These are phyloP conservation scores for Epicauta chinensis DNA, from an alignment of 1,140 invertebrate species.

Conservation along the genomic window DNA sequence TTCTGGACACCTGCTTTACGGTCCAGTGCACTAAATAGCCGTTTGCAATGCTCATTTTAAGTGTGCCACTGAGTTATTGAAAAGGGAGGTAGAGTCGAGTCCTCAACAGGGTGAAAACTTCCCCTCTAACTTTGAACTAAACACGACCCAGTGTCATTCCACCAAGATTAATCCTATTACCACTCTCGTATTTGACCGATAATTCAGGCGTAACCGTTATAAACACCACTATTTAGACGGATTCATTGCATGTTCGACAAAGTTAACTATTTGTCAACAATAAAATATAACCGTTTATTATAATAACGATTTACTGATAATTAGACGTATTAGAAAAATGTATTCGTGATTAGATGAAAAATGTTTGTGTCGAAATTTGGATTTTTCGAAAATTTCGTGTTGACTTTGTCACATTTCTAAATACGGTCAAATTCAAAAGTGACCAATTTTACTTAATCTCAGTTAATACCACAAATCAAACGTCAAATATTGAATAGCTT, in stretches of 20 bases:
- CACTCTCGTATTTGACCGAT: conserved; percentile 14
- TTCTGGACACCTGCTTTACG: conserved; percentile 29
- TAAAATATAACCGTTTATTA: neutral
- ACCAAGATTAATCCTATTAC: conserved; percentile 18
- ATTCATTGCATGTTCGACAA: conserved; percentile 15
- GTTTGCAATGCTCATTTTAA: conserved; percentile 26
- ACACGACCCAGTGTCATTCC: conserved; percentile 9
- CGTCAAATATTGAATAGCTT: conserved; percentile 6
- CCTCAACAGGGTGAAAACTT: conserved; percentile 16
- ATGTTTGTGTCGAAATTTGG: too few relatives aligned
- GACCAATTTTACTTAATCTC: neutral
- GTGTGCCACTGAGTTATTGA: conserved; percentile 20
- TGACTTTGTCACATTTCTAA: too few relatives aligned
- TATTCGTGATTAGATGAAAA: too few relatives aligned
- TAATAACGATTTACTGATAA: too few relatives aligned
- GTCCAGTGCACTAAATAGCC: conserved; percentile 31
- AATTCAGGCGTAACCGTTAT: conserved; percentile 17
- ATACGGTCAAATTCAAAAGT: neutral
- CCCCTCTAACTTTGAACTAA: conserved; percentile 10
- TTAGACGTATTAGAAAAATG: too few relatives aligned
- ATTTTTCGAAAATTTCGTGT: too few relatives aligned
- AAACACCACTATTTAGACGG: conserved; percentile 17
- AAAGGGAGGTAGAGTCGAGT: conserved; percentile 15
- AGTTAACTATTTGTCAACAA: conserved; percentile 17
- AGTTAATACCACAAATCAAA: conserved; percentile 8